phyloP scores from a whole-genome alignment of 2,888 invertebrate genomes.

The Drosophila merina region DNA sequence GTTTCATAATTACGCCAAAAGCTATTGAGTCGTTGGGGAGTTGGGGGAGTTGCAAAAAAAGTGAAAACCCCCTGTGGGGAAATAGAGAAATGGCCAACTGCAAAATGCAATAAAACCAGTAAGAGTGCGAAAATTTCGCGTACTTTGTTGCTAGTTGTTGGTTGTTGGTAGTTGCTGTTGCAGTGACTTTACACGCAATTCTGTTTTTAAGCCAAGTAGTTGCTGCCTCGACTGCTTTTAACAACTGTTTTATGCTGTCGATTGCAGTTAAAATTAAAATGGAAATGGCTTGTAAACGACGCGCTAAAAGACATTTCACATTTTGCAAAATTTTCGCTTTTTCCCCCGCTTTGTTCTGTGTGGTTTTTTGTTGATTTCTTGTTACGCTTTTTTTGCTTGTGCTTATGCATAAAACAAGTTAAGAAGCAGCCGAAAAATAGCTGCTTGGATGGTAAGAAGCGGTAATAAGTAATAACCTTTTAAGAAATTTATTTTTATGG shows the following conservation, averaged over 20 bases:
- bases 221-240: conserved; percentile 45
- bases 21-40: conserved; percentile 8
- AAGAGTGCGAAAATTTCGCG: conserved; percentile 34
- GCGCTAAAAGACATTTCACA: conserved; percentile 67
- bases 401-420: conserved; percentile 43
- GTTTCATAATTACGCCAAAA: conserved; percentile 70
- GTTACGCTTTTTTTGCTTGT: conserved; percentile 1
- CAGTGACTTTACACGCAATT: conserved; percentile 66
- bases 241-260: conserved; percentile 66
- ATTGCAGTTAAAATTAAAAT: conserved; percentile 70
- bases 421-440: conserved; percentile 30
- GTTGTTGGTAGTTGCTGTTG: conserved; percentile 17
- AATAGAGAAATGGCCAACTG: conserved; percentile 61
- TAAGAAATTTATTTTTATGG: conserved; percentile 46
- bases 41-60: conserved; percentile 30
- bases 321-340: conserved; percentile 46
- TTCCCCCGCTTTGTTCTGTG: conserved; percentile 2
- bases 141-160: conserved; percentile 47
- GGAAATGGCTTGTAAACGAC: conserved; percentile 66
- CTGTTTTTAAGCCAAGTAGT: conserved; percentile 45
- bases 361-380: background rate
- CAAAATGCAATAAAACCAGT: conserved; percentile 62
- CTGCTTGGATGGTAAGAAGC: conserved; percentile 6
- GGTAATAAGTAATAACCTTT: conserved; percentile 55
- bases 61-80: conserved; percentile 56